Percentiles rank a stretch among this genome's conserved stretches.
These are phyloP conservation scores for Zosterops hypoxanthus DNA, from an alignment of 2,113 vertebrate species.

Conservation along the genomic window DNA sequence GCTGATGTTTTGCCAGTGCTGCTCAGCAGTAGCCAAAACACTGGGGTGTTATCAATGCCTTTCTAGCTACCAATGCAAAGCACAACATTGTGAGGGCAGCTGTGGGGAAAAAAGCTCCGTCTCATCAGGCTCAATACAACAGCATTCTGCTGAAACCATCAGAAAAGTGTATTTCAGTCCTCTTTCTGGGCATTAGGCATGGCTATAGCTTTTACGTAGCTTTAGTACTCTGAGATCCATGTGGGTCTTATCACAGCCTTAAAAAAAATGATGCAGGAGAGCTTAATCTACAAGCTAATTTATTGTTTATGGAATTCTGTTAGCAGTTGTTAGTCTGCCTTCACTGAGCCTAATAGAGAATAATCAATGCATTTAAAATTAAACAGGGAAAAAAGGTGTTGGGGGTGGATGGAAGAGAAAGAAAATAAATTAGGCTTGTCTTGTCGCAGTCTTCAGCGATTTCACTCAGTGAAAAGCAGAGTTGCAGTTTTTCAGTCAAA, in stretches of 20 bases:
- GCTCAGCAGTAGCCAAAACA: not conserved
- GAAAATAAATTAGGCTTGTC: not conserved
- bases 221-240: not conserved
- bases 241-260: not conserved
- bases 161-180: not conserved
- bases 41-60: not conserved
- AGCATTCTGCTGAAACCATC: not conserved
- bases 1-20: rapidly evolving
- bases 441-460: not conserved
- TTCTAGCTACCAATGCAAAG: not conserved
- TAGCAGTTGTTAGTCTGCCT: constrained; percentile 34
- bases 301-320: constrained; percentile 48
- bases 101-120: not conserved
- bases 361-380: constrained; percentile 34
- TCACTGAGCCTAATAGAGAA: constrained; percentile 2
- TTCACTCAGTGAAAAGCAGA: constrained; percentile 10
- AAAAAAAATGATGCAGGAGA: not conserved
- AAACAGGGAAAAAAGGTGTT: not conserved
- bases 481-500: constrained; percentile 30
- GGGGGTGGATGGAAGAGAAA: not conserved
- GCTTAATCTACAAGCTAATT: constrained; percentile 50
- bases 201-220: constrained; percentile 22
- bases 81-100: not conserved
- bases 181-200: not conserved
- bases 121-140: not conserved